Conservation (phyloP, 2,797 vertebrate species). For the Lagocephalus sceleratus region DNA sequence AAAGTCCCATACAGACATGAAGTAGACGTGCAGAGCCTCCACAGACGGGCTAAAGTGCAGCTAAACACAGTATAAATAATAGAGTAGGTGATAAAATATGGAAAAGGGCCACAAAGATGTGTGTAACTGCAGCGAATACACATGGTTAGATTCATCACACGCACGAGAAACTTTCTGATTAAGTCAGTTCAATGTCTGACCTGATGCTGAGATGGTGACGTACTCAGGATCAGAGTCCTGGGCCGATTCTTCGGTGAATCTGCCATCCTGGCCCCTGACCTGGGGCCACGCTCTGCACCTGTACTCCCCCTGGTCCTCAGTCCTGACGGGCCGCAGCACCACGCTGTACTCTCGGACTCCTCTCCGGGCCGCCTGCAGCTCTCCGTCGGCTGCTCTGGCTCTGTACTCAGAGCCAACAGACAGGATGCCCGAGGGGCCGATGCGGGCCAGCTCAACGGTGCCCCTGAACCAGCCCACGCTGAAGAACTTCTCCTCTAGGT, state of each 20-base stretch:
- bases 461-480: constrained; percentile 74
- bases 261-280: constrained; percentile 40
- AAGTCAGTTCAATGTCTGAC: constrained; percentile 35
- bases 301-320: constrained; percentile 78
- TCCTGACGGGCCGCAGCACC: constrained; percentile 60
- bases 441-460: constrained; percentile 50
- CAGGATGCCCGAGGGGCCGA: constrained; percentile 76
- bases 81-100: too few species aligned
- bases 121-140: background rate
- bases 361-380: constrained; percentile 69
- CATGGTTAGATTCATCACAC: background rate
- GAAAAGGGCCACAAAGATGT: background rate
- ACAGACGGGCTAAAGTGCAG: too few species aligned
- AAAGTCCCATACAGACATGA: too few species aligned
- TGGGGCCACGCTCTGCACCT: constrained; percentile 74
- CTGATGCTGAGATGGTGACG: constrained; percentile 60
- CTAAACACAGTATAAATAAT: too few species aligned
- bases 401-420: constrained; percentile 52
- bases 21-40: too few species aligned
- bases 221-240: constrained; percentile 52
- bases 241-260: constrained; percentile 47
- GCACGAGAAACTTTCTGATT: background rate
- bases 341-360: constrained; percentile 70
- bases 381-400: constrained; percentile 58
- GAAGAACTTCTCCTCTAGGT: constrained; percentile 60